Base-by-base conservation (phyloP, 2,888 invertebrate genomes). In the Philereme vetulata region DNA sequence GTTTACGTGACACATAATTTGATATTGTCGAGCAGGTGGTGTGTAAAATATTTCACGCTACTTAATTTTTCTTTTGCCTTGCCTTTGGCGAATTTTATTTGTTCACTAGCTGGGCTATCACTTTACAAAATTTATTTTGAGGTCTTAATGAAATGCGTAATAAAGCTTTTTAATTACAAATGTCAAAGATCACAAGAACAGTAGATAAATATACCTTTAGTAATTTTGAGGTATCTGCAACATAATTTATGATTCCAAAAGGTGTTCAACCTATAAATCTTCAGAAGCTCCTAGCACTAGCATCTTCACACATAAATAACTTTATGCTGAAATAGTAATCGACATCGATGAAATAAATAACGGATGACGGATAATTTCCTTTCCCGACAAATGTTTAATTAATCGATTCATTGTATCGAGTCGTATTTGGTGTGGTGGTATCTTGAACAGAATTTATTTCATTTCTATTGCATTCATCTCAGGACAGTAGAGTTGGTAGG, bases 361-460 rank as follows among this genome's bases (percentile, higher is more conserved):
- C 55, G n/a, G 52, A 55, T 61, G 64, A 64, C 58, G 58, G 61
- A 64, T 64, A 61, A 61, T 61, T 64, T 49, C 57, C 51, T 52
- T 9, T 49, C 46, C 60, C 51, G 64, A 67, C 65, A 67, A 71
- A 69, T 71, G 67, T 69, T 66, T 71, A 69, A 71, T 71, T 69
- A 66, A 71, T 71, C 66, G 67, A 65, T 67, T 66, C 70, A 65
- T 67, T 69, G 66, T 69, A 62, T 62, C 44, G 44, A 62, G 43
- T 58, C 67, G 51, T 65, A 65, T 67, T 69, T 67, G 65, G 67
- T 51, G 49, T 56, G 59, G 61, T 62, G 42, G 59, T 60, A 54
- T 65, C 66, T 60, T 52, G 60, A 32, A n/a, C 55, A 54, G 59
- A 61, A 70, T 66, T 67, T 65, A 70, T 66, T 66, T 60, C 32